Evolutionary conservation across 2,888 invertebrate species (phyloP).

Genomic region (Platypus cylindrus): DNA sequence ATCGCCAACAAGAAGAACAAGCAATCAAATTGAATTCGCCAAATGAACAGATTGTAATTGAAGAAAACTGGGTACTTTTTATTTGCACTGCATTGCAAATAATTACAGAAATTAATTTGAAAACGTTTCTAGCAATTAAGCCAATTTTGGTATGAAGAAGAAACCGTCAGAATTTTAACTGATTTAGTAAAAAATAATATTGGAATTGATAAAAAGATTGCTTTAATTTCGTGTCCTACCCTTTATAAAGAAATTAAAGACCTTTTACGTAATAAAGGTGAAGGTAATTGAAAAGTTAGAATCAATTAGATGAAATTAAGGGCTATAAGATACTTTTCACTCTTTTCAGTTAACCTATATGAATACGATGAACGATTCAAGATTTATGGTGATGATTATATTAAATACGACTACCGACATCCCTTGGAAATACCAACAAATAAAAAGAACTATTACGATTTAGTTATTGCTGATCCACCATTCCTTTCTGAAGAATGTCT

Average conservation of each 20-base stretch:
- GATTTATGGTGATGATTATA: conserved; percentile 63
- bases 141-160: conserved; percentile 92
- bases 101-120: conserved; percentile 1
- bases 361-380: conserved; percentile 82
- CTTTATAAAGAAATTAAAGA: conserved; percentile 57
- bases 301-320: not conserved
- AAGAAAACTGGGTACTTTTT: conserved; percentile 67
- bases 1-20: conserved; percentile 52
- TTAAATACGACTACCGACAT: conserved; percentile 77
- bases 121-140: conserved; percentile 71
- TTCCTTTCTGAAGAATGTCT: conserved; percentile 89
- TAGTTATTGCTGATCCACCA: conserved; percentile 90
- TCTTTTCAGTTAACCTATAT: conserved; percentile 30
- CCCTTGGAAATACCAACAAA: conserved; percentile 56
- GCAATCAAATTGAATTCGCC: conserved; percentile 35
- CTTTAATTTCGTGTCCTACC: conserved; percentile 80
- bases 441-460: conserved; percentile 50
- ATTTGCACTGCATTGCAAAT: not conserved
- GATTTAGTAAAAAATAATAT: conserved; percentile 48
- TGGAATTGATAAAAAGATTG: conserved; percentile 50
- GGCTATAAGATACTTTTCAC: conserved; percentile 1
- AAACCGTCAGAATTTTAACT: conserved; percentile 61
- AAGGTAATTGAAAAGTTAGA: conserved; percentile 17
- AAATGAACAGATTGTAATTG: conserved; percentile 43
- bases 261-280: conserved; percentile 25